Base-by-base conservation (phyloP, 2,888 invertebrate genomes). In the Stenoptilia bipunctidactyla region DNA sequence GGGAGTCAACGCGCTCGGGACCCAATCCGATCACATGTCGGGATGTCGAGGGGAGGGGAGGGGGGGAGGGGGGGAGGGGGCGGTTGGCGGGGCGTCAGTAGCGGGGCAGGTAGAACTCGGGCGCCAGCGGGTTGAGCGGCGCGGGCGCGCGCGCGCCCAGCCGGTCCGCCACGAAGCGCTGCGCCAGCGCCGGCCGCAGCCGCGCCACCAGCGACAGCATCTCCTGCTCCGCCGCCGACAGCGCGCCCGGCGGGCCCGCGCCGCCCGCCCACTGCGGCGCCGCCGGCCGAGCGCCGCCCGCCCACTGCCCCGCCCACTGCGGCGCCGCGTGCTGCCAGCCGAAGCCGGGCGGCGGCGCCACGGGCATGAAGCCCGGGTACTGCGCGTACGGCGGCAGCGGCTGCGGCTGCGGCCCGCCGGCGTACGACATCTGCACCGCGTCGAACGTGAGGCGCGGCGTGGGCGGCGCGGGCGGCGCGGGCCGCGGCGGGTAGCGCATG, bases 81-180 rank as follows among this genome's bases (percentile, higher is more conserved):
- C 10, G 10, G 10, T 4, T 12, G 33, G 33, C 8, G 33, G 13
- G 13, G 12, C 4, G 13, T 6, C 13, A 13, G 12, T 9, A 8
- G 2, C 12, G 4, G 34, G 6, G 14, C 13, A 13, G 13, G 38
- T 34, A 39, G 39, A 39, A 44, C 41, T 42, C 44, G 4, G 38
- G 13, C 34, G 42, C 43, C 12, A 34, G 39, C 39, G 37, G 44
- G 39, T 37, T 15, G 27, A 41, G 36, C 15, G 58, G 55, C 15
- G 55, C 58, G 13, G 50, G 44, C 2, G 41, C 46, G n/a, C 45
- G 14, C 34, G 35, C 38, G 36, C 36, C 35, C 33, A 38, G 37
- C 13, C 56, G 59, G 25, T 57, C 56, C 51, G 55, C 38, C 62
- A 73, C 60, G 62, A 56, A 75, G 61, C 45, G 75, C 76, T 30